Base-by-base conservation (phyloP, 2,888 invertebrate genomes). In the Agonopterix arenella region DNA sequence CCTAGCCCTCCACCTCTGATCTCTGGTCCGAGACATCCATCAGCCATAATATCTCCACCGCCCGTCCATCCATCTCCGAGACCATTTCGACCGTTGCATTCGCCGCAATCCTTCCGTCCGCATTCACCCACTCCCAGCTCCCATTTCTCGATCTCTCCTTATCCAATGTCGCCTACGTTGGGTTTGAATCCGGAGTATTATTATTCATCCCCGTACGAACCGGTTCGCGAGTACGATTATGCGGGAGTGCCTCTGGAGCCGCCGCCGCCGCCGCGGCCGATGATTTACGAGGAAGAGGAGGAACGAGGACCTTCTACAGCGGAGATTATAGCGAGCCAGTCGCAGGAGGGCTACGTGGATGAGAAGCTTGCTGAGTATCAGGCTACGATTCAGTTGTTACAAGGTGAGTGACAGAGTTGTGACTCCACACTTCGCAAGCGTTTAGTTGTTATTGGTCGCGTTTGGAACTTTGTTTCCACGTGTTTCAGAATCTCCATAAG, bases 291-390 rank as follows among this genome's bases (percentile, higher is more conserved):
- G 59, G 92, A 92, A 68, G 94, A 94, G 51, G 94, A 94, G 72
- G 93, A 94, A 59, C 90, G 93, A 61, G 95, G 96, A 44, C 95
- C 95, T 8, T 95, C 96, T 53, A 97, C 97, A 11, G 97, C 97
- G 45, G 96, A 97, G 82, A 97, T 97, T 66, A 97, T 97, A 66
- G 97, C 97, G 56, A 95, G 94, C 77, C 97, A 97, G 85, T 96
- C 96, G 53, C 97, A 97, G 88, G 97, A 97, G 83, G 97, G 97
- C 84, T 97, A 97, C 80, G 93, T 97, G 59, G 97, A 97, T 76
- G 97, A 97, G 84, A 96, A 96, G 80, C 91, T 97, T 68, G 96
- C 97, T 48, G 97, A 97, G 88, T 97, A 97, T 80, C 97, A 97
- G 84, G 94, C 95, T 57, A 97, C 97, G 37, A 97, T 97, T 81